A percentile compares a stretch with the other conserved stretches of the same genome.
phyloP scores from a whole-genome alignment of 2,888 invertebrate genomes.

The Epinotia bilunana region DNA sequence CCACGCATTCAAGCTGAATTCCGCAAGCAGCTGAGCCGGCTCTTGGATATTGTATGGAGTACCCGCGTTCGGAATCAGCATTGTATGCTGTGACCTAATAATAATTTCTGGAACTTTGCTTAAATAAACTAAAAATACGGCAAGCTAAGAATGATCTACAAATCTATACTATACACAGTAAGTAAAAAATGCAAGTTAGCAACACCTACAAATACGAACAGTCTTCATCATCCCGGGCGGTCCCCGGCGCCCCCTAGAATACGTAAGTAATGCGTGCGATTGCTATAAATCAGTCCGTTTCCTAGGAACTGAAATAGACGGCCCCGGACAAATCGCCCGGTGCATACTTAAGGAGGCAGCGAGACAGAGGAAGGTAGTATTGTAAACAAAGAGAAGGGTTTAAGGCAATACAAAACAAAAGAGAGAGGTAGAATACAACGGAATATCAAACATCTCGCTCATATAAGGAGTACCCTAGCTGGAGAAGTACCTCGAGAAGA shows the following conservation, averaged over 20 bases:
- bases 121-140: not conserved
- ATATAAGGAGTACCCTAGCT: too few species aligned
- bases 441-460: too few species aligned
- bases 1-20: too few species aligned
- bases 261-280: conserved; percentile 49
- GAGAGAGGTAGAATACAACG: too few species aligned
- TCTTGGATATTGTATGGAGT: too few species aligned
- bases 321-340: conserved; percentile 12
- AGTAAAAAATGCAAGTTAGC: conserved; percentile 1
- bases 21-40: too few species aligned
- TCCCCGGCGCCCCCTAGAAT: conserved; percentile 46
- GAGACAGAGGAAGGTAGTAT: not conserved
- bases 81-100: too few species aligned
- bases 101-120: too few species aligned
- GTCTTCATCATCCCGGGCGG: conserved; percentile 7
- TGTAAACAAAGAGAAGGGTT: not conserved
- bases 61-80: too few species aligned
- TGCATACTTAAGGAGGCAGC: conserved; percentile 11
- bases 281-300: conserved; percentile 52
- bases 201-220: conserved; percentile 5
- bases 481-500: too few species aligned
- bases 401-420: not conserved
- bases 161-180: not conserved
- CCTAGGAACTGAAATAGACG: conserved; percentile 59
- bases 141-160: not conserved